These are phyloP conservation scores for Pipistrellus pipistrellus DNA, from an alignment of 2,797 vertebrate species.

Conservation along the genomic window DNA sequence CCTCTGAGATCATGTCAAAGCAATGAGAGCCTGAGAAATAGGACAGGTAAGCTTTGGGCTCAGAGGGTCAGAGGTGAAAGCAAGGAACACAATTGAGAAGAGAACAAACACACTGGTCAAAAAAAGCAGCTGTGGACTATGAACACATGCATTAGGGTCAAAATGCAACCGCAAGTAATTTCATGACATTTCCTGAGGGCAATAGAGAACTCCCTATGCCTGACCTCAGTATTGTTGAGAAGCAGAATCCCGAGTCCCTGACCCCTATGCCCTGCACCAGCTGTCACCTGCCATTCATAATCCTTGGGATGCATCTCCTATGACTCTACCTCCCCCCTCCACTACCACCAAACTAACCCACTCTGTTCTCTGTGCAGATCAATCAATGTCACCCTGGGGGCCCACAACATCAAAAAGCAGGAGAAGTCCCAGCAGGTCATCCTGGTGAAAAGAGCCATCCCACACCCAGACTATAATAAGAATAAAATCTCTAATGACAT, in stretches of 20 bases:
- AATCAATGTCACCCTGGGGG: too few species aligned
- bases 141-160: neutral
- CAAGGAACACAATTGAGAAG: neutral
- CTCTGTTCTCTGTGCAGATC: too few species aligned
- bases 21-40: neutral
- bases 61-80: neutral
- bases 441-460: rapidly evolving
- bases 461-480: neutral
- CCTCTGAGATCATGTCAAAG: neutral
- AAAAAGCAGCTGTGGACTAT: neutral
- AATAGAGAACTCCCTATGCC: too few species aligned
- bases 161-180: too few species aligned
- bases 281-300: neutral
- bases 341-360: too few species aligned
- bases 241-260: neutral
- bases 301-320: neutral
- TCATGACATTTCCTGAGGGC: too few species aligned
- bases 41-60: neutral
- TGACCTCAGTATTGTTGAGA: neutral
- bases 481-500: neutral
- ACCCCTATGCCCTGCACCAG: neutral
- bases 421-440: neutral
- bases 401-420: too few species aligned
- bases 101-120: too few species aligned
- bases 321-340: neutral